Percentiles rank a stretch among this genome's conserved stretches.
Conservation (phyloP, 1,140 invertebrate species). For the Pachyrhynchus sulphureomaculatus region DNA sequence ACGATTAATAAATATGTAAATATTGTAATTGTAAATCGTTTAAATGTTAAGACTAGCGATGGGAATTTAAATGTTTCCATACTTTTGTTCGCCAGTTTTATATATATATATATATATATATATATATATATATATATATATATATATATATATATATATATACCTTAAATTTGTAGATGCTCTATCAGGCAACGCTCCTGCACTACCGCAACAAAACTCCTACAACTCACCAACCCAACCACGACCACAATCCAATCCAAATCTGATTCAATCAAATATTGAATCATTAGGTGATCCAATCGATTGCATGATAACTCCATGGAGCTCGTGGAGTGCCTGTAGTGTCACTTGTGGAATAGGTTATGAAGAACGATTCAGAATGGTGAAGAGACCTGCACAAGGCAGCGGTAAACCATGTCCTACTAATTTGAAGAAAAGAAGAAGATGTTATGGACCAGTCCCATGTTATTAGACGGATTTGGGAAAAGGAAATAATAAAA, state of each 20-base stretch:
- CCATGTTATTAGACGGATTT: constrained; percentile 20
- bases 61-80: too few relatives aligned
- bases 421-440: constrained; percentile 56
- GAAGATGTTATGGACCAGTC: constrained; percentile 51
- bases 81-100: too few relatives aligned
- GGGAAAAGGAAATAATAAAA: too few relatives aligned
- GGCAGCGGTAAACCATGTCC: constrained; percentile 73
- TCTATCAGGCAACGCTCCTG: constrained; percentile 22
- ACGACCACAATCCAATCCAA: constrained; percentile 1
- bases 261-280: neutral
- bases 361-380: constrained; percentile 58
- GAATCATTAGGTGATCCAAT: constrained; percentile 28
- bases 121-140: neutral
- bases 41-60: too few relatives aligned
- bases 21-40: too few relatives aligned
- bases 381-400: constrained; percentile 60
- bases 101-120: neutral
- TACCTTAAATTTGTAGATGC: constrained; percentile 30
- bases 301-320: constrained; percentile 69
- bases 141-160: too few relatives aligned
- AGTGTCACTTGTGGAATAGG: constrained; percentile 71
- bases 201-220: neutral
- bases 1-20: too few relatives aligned
- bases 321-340: constrained; percentile 76
- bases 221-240: neutral